Conservation (phyloP, 2,113 vertebrate species). For the Platysteira castanea region DNA sequence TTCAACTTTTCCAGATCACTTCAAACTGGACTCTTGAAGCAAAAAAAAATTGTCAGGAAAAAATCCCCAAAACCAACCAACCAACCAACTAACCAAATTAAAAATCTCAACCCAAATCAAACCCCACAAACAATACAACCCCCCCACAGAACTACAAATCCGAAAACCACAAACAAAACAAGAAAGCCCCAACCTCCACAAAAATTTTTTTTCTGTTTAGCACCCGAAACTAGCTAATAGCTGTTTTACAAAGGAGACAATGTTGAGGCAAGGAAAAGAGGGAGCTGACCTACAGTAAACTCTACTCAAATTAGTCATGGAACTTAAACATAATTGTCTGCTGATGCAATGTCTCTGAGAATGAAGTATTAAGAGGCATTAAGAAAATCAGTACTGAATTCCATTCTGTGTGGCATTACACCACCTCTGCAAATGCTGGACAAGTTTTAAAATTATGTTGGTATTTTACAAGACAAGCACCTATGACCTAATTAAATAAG, state of each 20-base stretch:
- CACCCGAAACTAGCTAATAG: not conserved
- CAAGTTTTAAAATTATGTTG: not conserved
- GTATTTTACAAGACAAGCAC: not conserved
- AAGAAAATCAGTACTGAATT: not conserved
- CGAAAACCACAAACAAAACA: not conserved
- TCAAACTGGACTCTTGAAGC: not conserved
- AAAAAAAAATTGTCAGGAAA: not conserved
- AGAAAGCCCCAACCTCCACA: not conserved
- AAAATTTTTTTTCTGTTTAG: not conserved
- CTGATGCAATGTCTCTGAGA: not conserved
- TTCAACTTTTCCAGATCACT: not conserved
- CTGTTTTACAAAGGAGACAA: not conserved
- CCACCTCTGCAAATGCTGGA: not conserved
- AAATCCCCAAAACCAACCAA: fast-evolving
- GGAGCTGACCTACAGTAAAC: not conserved
- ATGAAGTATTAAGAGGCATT: not conserved
- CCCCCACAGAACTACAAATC: not conserved
- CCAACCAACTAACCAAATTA: not conserved
- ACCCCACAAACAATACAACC: not conserved
- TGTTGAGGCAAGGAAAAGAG: not conserved
- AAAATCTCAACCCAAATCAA: not conserved
- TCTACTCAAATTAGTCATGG: not conserved
- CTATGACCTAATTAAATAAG: not conserved
- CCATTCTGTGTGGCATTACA: not conserved
- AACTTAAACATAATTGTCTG: not conserved